Evolutionary conservation across 2,888 invertebrate genomes (phyloP), one percentile per base, ranked within the genome.

Genomic region (Psococerastis gibbosa): DNA sequence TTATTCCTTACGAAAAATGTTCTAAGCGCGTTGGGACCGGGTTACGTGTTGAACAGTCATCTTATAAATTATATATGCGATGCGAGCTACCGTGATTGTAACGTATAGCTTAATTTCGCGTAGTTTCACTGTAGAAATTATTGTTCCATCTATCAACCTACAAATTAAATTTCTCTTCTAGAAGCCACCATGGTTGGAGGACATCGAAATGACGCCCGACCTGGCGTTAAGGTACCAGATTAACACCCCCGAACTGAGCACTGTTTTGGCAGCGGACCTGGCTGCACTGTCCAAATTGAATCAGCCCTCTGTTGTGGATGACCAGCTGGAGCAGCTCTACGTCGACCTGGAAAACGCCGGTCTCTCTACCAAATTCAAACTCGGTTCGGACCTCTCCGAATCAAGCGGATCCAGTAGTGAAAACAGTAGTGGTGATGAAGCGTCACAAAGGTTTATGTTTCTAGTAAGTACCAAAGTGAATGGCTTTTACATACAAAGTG

Each of bases 161-260:
- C n/a, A n/a, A n/a, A n/a, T n/a, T n/a, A n/a, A n/a, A 15, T 9
- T 32, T 27, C 13, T 23, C 22, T 33, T 33, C 3, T 11, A 38
- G 38, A 20, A 38, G 22, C 74, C 78, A 0, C 73, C 76, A 1
- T 80, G 80, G 80, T 56, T 75, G 54, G 71, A 77, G 48, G 64
- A 73, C 42, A 73, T 77, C 0, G 61, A 67, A 31, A 61, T 75
- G n/a, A 75, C 76, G 0, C 67, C 75, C 0, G 75, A 79, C 42
- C 57, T 80, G 9, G 64, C 76, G n/a, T 78, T 75, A 56, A 69
- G 73, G 46, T 82, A 82, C 53, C 76, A 78, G 57, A 55, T 81
- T 42, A 53, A 61, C 1, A 60, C 68, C 0, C 71, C 68, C 52
- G 61, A 66, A 4, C 49, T 73, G 48, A 66, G 70, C 9, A 74